Conservation (phyloP, 2,797 vertebrate species). For the Dendrocincla fuliginosa region DNA sequence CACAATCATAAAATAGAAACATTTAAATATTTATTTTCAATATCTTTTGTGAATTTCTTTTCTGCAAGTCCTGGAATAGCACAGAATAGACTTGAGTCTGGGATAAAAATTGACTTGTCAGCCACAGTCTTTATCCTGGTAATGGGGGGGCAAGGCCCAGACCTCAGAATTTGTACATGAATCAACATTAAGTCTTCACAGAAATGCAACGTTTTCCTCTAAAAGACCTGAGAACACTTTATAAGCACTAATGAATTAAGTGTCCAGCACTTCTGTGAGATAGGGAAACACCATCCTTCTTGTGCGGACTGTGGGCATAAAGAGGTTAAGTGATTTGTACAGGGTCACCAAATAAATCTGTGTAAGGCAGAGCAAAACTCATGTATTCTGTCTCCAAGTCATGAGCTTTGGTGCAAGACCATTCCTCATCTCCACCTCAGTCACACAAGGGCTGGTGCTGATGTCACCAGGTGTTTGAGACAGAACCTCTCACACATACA, state of each 20-base stretch:
- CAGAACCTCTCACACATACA: background rate
- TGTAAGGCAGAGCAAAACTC: slow-evolving; percentile 26
- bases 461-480: background rate
- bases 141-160: background rate
- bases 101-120: background rate
- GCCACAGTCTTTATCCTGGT: background rate
- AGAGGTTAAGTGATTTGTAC: slow-evolving; percentile 60
- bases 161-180: background rate
- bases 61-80: background rate
- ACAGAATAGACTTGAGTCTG: background rate
- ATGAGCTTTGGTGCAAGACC: background rate
- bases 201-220: background rate
- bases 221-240: background rate
- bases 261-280: background rate
- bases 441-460: background rate
- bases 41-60: background rate
- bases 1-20: background rate
- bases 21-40: background rate
- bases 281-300: slow-evolving; percentile 28
- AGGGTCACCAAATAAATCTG: slow-evolving; percentile 59
- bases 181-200: background rate
- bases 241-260: slow-evolving; percentile 58
- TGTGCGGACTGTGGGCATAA: background rate
- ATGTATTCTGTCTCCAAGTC: slow-evolving; percentile 24
- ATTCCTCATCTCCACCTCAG: background rate